Evolutionary conservation across 2,888 invertebrate genomes (phyloP).

Genomic region (Drosophila ochracea): DNA sequence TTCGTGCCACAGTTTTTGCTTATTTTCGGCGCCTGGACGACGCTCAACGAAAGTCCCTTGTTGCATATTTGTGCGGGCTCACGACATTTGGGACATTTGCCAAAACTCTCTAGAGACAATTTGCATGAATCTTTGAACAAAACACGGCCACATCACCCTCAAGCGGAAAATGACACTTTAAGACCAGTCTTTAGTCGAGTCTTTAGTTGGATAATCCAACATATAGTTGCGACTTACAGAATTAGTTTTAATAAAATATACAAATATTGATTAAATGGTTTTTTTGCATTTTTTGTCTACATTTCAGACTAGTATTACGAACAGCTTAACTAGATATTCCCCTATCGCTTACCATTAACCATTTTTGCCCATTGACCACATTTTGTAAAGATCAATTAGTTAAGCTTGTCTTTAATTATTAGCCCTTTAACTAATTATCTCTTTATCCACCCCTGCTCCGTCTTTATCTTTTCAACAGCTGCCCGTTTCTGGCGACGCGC

Average conservation of each 20-base stretch:
- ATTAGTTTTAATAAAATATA: constrained; percentile 1
- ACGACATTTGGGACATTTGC: constrained; percentile 69
- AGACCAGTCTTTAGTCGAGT: background rate
- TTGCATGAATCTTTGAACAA: constrained; percentile 59
- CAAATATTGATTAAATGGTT: background rate
- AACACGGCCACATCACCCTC: constrained; percentile 1
- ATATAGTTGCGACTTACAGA: background rate
- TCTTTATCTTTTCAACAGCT: constrained; percentile 87
- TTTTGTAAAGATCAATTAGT: background rate
- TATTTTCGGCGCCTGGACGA: constrained; percentile 33
- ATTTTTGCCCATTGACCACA: background rate
- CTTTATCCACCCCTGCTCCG: background rate
- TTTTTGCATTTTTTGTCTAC: no score
- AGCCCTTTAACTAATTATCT: constrained; percentile 15
- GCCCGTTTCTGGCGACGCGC: constrained; percentile 94
- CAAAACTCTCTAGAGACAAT: constrained; percentile 60
- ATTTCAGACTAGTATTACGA: no score
- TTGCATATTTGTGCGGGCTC: constrained; percentile 69
- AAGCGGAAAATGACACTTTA: constrained; percentile 25
- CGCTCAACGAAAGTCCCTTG: constrained; percentile 54
- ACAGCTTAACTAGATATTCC: background rate
- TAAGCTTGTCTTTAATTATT: background rate
- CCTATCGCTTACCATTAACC: background rate
- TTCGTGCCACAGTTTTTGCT: constrained; percentile 49
- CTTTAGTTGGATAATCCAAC: background rate